A percentile compares a stretch with the other conserved stretches of the same genome.
Conservation (phyloP, 2,888 invertebrate species). For the Trissolcus japonicus region DNA sequence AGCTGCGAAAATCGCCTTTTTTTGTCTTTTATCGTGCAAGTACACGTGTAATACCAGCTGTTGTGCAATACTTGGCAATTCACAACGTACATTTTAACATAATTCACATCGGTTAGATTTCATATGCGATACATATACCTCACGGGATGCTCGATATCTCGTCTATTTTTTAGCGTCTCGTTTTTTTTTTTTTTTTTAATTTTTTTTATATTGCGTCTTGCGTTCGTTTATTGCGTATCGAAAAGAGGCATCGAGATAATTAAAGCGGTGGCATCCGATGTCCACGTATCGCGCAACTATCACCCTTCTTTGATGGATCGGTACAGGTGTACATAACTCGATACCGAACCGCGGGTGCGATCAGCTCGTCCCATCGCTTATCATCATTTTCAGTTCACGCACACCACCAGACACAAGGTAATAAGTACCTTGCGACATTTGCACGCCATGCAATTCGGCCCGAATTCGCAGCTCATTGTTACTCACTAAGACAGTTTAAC, state of each 20-base stretch:
- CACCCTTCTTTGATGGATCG: slow-evolving; percentile 69
- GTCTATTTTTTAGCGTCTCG: slow-evolving; percentile 49
- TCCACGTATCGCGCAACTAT: slow-evolving; percentile 66
- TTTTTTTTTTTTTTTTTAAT: no score
- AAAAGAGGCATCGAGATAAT: slow-evolving; percentile 62
- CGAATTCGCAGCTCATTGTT: slow-evolving; percentile 41
- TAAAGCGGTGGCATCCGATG: slow-evolving; percentile 63
- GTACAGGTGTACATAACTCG: slow-evolving; percentile 68
- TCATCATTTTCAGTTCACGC: slow-evolving; percentile 21
- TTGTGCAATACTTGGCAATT: slow-evolving; percentile 57
- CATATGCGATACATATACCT: slow-evolving; percentile 57
- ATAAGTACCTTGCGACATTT: slow-evolving; percentile 50
- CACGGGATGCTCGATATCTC: slow-evolving; percentile 53
- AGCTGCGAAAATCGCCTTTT: slow-evolving; percentile 51
- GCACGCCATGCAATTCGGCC: slow-evolving; percentile 41
- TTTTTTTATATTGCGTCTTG: no score
- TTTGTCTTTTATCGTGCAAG: slow-evolving; percentile 17
- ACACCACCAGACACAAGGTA: slow-evolving; percentile 26
- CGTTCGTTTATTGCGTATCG: slow-evolving; percentile 52
- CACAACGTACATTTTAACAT: slow-evolving; percentile 56
- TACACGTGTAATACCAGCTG: slow-evolving; percentile 58
- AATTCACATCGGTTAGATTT: slow-evolving; percentile 58
- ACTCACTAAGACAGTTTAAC: slow-evolving; percentile 25
- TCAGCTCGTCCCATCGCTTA: slow-evolving; percentile 51
- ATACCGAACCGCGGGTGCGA: slow-evolving; percentile 62